A percentile compares a stretch with the other conserved stretches of the same genome.
Conservation (phyloP, 2,888 invertebrate genomes). For the Polymixis lichenea region DNA sequence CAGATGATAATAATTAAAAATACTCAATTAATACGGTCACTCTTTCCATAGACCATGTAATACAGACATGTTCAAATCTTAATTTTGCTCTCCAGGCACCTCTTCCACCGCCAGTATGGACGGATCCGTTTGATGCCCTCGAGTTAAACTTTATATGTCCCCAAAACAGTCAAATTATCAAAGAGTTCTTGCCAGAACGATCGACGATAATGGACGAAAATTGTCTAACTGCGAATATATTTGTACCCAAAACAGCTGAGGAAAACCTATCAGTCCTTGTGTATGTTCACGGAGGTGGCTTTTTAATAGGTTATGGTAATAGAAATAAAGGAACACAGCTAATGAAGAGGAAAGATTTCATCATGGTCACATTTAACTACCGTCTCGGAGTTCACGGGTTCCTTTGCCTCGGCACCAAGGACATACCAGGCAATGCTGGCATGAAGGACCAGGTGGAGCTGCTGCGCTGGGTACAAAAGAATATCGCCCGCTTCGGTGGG, state of each 20-base stretch:
- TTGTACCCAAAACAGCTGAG: slow-evolving; percentile 75
- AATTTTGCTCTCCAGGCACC: slow-evolving; percentile 69
- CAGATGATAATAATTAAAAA: too few species aligned
- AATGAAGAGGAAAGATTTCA: slow-evolving; percentile 66
- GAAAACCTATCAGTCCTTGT: slow-evolving; percentile 71
- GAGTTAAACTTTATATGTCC: slow-evolving; percentile 71
- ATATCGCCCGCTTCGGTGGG: slow-evolving; percentile 77
- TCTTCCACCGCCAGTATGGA: slow-evolving; percentile 71
- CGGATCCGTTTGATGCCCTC: slow-evolving; percentile 67
- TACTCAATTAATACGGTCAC: too few species aligned
- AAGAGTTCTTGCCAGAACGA: not conserved
- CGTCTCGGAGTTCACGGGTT: slow-evolving; percentile 74
- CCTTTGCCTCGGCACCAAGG: slow-evolving; percentile 74
- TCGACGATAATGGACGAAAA: slow-evolving; percentile 70
- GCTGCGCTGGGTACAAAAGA: slow-evolving; percentile 76
- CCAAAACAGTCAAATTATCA: slow-evolving; percentile 49
- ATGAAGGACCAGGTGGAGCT: slow-evolving; percentile 78
- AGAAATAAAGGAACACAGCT: slow-evolving; percentile 54
- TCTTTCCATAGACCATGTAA: not conserved
- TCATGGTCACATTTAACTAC: slow-evolving; percentile 74
- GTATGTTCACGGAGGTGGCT: slow-evolving; percentile 73
- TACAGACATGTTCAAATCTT: not conserved
- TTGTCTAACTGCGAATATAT: slow-evolving; percentile 81
- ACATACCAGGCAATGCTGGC: slow-evolving; percentile 78
- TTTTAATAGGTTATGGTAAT: slow-evolving; percentile 67